These are phyloP conservation scores for Melanotaenia parkinsoni DNA, from an alignment of 2,797 vertebrate genomes.

Conservation along the genomic window DNA sequence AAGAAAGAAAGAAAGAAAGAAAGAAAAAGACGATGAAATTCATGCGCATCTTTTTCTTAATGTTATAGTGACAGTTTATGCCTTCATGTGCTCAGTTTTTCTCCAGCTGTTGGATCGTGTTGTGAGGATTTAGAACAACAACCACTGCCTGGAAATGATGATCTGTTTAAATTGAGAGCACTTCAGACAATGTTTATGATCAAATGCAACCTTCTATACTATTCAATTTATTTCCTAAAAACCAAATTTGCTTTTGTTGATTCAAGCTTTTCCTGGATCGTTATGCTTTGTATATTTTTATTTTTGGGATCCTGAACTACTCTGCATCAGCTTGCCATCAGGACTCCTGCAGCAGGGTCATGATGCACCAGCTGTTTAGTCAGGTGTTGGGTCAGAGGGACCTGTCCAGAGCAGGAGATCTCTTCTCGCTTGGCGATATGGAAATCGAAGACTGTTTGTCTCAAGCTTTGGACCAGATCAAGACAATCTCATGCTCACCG, in stretches of 20 bases:
- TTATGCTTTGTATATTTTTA: slow-evolving; percentile 35
- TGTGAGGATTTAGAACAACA: background rate
- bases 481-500: slow-evolving; percentile 90
- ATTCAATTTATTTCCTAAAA: slow-evolving; percentile 11
- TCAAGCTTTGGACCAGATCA: slow-evolving; percentile 94
- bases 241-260: background rate
- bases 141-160: background rate
- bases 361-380: slow-evolving; percentile 94
- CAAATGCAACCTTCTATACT: background rate
- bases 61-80: background rate
- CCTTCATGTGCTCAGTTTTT: background rate
- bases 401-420: slow-evolving; percentile 93
- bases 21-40: too few species aligned
- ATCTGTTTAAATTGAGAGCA: background rate
- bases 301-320: slow-evolving; percentile 26
- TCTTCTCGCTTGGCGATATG: slow-evolving; percentile 92
- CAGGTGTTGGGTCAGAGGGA: slow-evolving; percentile 93
- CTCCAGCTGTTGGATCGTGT: background rate
- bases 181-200: slow-evolving; percentile 1
- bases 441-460: slow-evolving; percentile 93
- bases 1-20: too few species aligned
- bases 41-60: background rate
- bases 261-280: slow-evolving; percentile 7
- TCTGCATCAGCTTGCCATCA: slow-evolving; percentile 20
- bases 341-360: slow-evolving; percentile 41